Base-by-base conservation (phyloP, 2,113 vertebrate species). In the Scolopax mira region DNA sequence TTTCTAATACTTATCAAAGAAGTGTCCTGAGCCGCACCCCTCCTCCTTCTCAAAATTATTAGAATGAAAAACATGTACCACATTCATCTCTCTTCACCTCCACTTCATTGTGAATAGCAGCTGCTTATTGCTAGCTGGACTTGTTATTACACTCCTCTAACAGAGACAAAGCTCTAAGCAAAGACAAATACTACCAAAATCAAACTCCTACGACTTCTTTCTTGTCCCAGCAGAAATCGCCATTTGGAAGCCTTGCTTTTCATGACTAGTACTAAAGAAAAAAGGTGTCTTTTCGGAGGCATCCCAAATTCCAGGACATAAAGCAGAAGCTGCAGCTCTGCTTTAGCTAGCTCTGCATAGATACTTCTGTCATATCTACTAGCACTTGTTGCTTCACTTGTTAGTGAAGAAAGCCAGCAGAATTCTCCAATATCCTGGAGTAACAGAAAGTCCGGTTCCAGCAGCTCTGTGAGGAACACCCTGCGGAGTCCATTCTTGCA, bases 401-500 rank as follows among this genome's bases (percentile, higher is more conserved):
- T 1, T 2, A 54, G 21, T 0, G 11, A 41, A 30, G 37, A 5
- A 8, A 60, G 28, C 35, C 49, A 28, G 70, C 18, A 48, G 27
- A 6, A 44, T 78, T 16, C 30, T 23, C 48, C 13, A 8, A 6
- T 2, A 35, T 3, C 33, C 17, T n/a, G 1, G 2, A 25, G 4
- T 0, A 13, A 18, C 41, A 11, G 2, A 5, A 35, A 24, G 3
- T 6, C 21, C 44, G 1, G 16, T 2, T 37, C 48, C 58, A 55
- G 27, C 2, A 42, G 13, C 19, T 9, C 31, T 1, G 30, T 70
- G 5, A 28, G 5, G 25, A 6, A 16, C 12, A 7, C 4, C 9
- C 31, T 9, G 3, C 39, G 10, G 31, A n/a, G 22, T 9, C 42
- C 46, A 2, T 25, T 70, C 19, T 18, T 4, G 4, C 33, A 35